These are phyloP conservation scores for Trachelus tabidus DNA, from an alignment of 2,888 invertebrate species.

Conservation along the genomic window DNA sequence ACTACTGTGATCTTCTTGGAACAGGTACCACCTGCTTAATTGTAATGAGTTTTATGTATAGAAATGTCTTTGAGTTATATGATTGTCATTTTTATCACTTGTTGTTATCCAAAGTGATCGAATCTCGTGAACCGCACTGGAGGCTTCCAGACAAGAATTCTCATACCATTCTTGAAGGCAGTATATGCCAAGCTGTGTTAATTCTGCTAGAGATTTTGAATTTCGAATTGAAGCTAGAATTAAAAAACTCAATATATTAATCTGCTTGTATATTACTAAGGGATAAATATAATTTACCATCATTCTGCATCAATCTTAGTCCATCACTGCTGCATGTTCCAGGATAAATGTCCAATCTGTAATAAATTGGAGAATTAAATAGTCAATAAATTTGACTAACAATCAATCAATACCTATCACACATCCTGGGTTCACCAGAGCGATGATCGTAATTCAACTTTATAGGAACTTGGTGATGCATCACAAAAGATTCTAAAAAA, in stretches of 20 bases:
- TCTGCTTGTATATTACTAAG: background rate
- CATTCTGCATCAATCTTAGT: background rate
- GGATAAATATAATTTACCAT: background rate
- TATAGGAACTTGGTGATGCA: background rate
- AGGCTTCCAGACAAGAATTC: constrained; percentile 12
- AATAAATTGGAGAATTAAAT: background rate
- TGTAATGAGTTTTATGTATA: background rate
- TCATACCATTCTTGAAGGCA: constrained; percentile 22
- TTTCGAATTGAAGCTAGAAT: background rate
- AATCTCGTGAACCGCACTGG: constrained; percentile 35
- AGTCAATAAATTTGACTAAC: background rate
- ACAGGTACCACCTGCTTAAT: constrained; percentile 32
- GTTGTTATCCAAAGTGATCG: constrained; percentile 39
- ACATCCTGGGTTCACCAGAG: background rate
- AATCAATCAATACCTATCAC: background rate
- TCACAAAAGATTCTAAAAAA: background rate
- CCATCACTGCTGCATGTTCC: background rate
- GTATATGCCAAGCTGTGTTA: constrained; percentile 9
- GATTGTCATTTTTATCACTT: constrained; percentile 24
- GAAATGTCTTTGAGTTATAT: background rate
- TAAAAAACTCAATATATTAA: background rate
- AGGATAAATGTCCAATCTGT: background rate
- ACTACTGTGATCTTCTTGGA: constrained; percentile 33
- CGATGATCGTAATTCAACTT: background rate
- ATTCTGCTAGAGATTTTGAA: constrained; percentile 8